Base-by-base conservation (phyloP, 1,140 invertebrate species). In the Cydia amplana region DNA sequence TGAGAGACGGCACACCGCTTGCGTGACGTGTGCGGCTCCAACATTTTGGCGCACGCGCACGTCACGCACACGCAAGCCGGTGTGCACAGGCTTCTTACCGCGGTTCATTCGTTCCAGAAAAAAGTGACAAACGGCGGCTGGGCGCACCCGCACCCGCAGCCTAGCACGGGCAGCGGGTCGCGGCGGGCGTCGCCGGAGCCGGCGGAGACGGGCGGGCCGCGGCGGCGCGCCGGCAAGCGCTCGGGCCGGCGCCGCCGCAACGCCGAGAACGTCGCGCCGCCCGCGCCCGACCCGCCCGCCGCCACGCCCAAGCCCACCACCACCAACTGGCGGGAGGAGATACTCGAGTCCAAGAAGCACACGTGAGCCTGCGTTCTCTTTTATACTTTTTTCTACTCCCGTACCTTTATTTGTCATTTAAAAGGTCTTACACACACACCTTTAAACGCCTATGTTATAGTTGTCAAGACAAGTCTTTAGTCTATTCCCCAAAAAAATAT, bases 261-360 rank as follows among this genome's bases (percentile, higher is more conserved):
- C 74, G 74, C 83, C 4, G 85, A 84, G 67, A 82, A 82, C 78
- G 75, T 80, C 60, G 72, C 82, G n/a, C 77, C 80, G 16, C 80
- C 77, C 14, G 67, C 78, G 2, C 73, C 25, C n/a, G 81, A 77
- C 25, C 77, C 84, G 7, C 80, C 83, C 16, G 72, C 77, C 28
- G 49, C 74, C 32, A 77, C 79, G 40, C 51, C 78, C 20, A 18
- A 73, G 70, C 25, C 80, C 14, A 67, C 78, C 43, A 64, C 77
- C 23, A 80, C 80, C 23, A 92, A 88, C 76, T 92, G 90, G 90
- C 79, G 90, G 0, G 90, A 92, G 16, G 90, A 92, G 70, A 92
- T 92, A 55, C 75, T 90, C 5, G 89, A 91, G 74, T 88, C 89
- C 9, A 92, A 92, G 74, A 90, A 89, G 76, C 83, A 85, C 2